These are phyloP conservation scores for Nemoura dubitans DNA, from an alignment of 2,888 invertebrate genomes.

Conservation along the genomic window DNA sequence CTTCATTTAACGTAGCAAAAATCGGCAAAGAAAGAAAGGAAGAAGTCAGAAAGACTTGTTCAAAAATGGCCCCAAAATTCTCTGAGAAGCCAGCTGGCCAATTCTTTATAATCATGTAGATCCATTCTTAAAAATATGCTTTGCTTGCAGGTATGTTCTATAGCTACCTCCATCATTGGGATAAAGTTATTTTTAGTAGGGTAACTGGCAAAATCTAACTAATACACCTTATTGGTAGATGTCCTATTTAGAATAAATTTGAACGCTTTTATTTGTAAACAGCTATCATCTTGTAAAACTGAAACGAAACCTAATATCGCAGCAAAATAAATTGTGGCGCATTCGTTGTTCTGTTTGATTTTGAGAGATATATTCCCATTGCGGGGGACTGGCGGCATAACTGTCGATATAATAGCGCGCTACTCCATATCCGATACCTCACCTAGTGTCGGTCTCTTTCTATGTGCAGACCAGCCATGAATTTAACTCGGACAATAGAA, in stretches of 20 bases:
- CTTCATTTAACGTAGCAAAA: too few relatives aligned
- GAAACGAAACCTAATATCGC: background rate
- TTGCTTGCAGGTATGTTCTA: background rate
- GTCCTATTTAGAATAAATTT: background rate
- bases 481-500: background rate
- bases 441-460: background rate
- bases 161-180: background rate
- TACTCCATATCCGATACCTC: background rate
- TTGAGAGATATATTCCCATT: background rate
- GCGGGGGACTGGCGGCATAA: background rate
- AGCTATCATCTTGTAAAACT: background rate
- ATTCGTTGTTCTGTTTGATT: background rate
- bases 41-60: background rate
- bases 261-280: too few relatives aligned
- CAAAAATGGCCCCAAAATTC: conserved; percentile 4
- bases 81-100: background rate
- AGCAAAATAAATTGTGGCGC: background rate
- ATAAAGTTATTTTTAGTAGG: background rate
- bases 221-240: background rate
- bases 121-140: background rate
- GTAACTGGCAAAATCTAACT: conserved; percentile 7
- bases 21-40: too few relatives aligned
- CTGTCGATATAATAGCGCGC: background rate
- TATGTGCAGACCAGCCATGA: background rate
- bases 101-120: background rate